Percentiles rank a stretch among this genome's conserved stretches.
phyloP scores from a whole-genome alignment of 2,888 invertebrate genomes.

The Arctia plantaginis region DNA sequence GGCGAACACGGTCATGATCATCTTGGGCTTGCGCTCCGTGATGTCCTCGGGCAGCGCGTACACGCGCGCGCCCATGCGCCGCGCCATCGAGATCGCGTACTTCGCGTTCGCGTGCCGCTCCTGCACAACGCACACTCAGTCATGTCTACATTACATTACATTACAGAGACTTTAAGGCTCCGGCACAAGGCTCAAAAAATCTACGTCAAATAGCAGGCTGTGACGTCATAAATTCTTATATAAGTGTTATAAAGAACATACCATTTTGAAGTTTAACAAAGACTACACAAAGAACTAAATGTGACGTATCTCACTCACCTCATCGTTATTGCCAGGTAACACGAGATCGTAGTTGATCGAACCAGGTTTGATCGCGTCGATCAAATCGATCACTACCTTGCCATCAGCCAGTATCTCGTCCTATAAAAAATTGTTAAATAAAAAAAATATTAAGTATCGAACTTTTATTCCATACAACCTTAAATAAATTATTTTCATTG shows the following conservation, averaged over 20 bases:
- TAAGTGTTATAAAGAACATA: not conserved
- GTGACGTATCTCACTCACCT: slow-evolving; percentile 86
- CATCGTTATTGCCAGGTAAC: slow-evolving; percentile 90
- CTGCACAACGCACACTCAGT: slow-evolving; percentile 79
- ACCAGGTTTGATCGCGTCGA: slow-evolving; percentile 98
- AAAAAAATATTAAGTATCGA: too few species aligned
- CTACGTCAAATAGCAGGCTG: not conserved
- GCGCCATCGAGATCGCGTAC: slow-evolving; percentile 99
- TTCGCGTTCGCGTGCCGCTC: slow-evolving; percentile 99
- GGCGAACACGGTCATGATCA: slow-evolving; percentile 99
- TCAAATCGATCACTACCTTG: slow-evolving; percentile 97
- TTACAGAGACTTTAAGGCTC: too few species aligned
- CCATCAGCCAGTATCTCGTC: slow-evolving; percentile 96
- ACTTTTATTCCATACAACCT: too few species aligned
- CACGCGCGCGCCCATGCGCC: slow-evolving; percentile 98
- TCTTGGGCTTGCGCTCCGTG: slow-evolving; percentile 98
- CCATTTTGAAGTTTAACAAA: not conserved
- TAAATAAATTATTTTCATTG: too few species aligned
- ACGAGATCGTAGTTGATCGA: slow-evolving; percentile 97
- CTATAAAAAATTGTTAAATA: slow-evolving; percentile 78
- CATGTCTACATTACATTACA: too few species aligned
- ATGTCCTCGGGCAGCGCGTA: slow-evolving; percentile 99
- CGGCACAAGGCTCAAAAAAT: too few species aligned
- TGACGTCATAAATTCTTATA: not conserved
- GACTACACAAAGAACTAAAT: not conserved